These are phyloP conservation scores for Raphicerus campestris DNA, from an alignment of 2,113 vertebrate genomes.

Conservation along the genomic window DNA sequence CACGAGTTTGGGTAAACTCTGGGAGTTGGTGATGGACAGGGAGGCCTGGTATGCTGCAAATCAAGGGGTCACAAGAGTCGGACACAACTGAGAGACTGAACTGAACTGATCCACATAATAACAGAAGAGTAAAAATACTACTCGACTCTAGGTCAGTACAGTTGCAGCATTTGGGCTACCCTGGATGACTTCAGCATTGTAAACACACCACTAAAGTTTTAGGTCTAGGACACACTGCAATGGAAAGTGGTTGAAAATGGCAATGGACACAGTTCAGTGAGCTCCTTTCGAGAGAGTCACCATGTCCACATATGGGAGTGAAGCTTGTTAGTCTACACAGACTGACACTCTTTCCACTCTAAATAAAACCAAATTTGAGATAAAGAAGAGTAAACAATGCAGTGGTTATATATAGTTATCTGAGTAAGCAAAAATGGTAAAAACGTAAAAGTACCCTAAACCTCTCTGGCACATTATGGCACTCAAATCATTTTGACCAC, in stretches of 20 bases:
- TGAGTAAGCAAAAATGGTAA: not conserved
- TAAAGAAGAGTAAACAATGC: not conserved
- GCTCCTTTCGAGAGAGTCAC: not conserved
- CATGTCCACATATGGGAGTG: not conserved
- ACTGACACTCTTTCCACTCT: not conserved
- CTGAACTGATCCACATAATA: not conserved
- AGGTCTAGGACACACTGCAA: not conserved
- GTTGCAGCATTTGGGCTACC: not conserved
- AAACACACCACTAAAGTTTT: not conserved
- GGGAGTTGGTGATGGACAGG: too few relatives aligned
- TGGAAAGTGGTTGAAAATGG: not conserved
- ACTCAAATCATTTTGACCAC: not conserved
- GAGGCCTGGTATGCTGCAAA: too few relatives aligned
- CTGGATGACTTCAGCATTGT: not conserved
- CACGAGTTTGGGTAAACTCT: too few relatives aligned
- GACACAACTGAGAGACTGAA: too few relatives aligned
- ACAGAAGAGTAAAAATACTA: not conserved
- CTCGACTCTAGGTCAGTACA: not conserved
- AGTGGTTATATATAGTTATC: not conserved
- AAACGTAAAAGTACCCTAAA: not conserved
- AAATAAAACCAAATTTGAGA: not conserved
- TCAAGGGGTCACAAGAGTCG: accelerated
- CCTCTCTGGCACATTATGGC: not conserved
- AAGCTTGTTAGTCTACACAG: not conserved
- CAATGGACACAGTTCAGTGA: not conserved